Percentiles rank a stretch among this genome's conserved stretches.
These are phyloP conservation scores for Zalophus californianus DNA, from an alignment of 2,797 vertebrate genomes.

Conservation along the genomic window DNA sequence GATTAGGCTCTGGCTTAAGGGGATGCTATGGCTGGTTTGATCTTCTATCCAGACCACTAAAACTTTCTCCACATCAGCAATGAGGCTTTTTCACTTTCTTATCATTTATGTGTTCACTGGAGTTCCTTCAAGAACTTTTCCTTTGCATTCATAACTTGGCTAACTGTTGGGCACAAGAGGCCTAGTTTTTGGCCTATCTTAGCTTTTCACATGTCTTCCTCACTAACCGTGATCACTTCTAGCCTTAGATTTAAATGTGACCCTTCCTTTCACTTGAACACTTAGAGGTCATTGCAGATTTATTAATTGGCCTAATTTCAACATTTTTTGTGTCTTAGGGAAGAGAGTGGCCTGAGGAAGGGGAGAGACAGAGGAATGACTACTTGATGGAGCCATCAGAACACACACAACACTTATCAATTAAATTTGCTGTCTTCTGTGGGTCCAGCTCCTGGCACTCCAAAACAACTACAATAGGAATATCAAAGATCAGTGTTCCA, in stretches of 20 bases:
- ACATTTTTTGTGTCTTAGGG: neutral
- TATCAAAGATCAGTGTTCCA: neutral
- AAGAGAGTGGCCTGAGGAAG: neutral
- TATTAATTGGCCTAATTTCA: neutral
- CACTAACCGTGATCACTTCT: neutral
- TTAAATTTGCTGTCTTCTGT: neutral
- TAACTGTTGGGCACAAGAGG: neutral
- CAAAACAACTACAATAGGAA: neutral
- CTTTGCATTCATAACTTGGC: neutral
- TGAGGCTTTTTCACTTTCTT: neutral
- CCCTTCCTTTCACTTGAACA: neutral
- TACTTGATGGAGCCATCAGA: neutral
- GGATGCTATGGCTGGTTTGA: neutral
- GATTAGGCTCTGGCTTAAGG: neutral
- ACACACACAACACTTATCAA: neutral
- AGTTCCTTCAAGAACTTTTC: neutral
- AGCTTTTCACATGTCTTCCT: neutral
- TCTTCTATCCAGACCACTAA: neutral
- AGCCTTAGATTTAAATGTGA: neutral
- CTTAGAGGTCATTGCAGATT: neutral
- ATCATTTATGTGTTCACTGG: neutral
- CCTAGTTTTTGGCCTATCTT: neutral
- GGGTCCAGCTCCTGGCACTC: neutral
- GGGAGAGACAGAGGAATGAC: neutral
- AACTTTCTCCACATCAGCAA: neutral